Base-by-base conservation (phyloP, 2,113 vertebrate genomes). In the Carassius gibelio region DNA sequence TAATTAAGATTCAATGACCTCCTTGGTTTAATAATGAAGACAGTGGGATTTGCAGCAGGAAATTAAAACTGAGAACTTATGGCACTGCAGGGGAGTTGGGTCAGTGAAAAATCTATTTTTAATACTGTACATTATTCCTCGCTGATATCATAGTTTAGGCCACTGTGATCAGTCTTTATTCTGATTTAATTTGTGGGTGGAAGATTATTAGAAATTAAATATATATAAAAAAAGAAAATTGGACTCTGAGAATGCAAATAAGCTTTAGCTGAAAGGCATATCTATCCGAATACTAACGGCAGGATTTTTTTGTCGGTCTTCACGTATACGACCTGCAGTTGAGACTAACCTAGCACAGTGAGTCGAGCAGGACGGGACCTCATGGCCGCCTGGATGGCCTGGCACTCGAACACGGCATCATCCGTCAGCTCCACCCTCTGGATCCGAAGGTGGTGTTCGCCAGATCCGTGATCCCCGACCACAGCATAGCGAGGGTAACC, bases 401-500 rank as follows among this genome's bases (percentile, higher is more conserved):
- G 98, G 84, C 98, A 99, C 90, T 99, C 98, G 0, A 99, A 99
- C 81, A 97, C 94, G 0, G 98, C 97, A 0, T 99, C 98, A 30
- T 99, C 98, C 86, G 96, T 96, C 62, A 99, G 94, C 88, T 99
- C 98, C 0, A 97, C 98, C 11, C 95, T 91, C 89, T 98, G 95
- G 89, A 99, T 99, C 68, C 96, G 96, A 91, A 99, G 84, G 91
- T 99, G 97, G 89, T 99, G 97, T 81, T 99, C 97, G 0, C 98
- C 98, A 0, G 96, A 96, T 14, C 96, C 93, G 21, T 97, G 98
- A 93, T 99, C 97, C 17, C 98, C 98, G 85, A 98, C 96, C 14
- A 99, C 98, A 77, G 98, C 95, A 88, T 99, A 99, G 52, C 98
- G 97, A 0, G 98, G 98, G 17, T 99, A 99, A 81, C 98, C 98